Conservation (phyloP, 2,113 vertebrate genomes). For the Phaetusa simplex region DNA sequence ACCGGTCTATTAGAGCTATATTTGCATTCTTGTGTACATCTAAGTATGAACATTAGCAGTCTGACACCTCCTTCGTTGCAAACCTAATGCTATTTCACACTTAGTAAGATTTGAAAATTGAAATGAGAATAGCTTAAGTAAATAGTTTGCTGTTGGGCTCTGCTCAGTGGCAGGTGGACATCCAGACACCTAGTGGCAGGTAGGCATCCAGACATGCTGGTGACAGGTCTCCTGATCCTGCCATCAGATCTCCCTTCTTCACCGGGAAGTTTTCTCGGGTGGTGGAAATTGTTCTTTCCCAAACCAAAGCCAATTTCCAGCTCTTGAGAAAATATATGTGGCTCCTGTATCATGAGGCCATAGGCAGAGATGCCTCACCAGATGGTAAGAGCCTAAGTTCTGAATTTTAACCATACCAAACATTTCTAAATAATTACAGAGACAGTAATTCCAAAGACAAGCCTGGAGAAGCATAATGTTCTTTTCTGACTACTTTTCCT, state of each 20-base stretch:
- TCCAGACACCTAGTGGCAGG: neutral
- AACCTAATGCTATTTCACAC: slow-evolving; percentile 42
- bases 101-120: slow-evolving; percentile 27
- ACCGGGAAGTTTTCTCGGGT: neutral
- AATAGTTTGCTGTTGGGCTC: neutral
- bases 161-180: neutral
- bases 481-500: slow-evolving; percentile 23
- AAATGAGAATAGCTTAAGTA: neutral
- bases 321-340: neutral
- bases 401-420: neutral
- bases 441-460: neutral
- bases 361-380: neutral
- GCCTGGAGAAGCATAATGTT: neutral
- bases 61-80: neutral
- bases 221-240: neutral
- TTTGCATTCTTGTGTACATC: neutral
- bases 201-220: neutral
- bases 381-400: neutral
- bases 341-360: neutral
- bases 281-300: neutral
- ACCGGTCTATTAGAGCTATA: neutral
- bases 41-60: neutral
- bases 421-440: neutral
- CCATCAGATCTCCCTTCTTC: neutral
- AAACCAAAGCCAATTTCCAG: neutral